Conservation (phyloP, 2,113 vertebrate genomes). For the Silurus asotus region DNA sequence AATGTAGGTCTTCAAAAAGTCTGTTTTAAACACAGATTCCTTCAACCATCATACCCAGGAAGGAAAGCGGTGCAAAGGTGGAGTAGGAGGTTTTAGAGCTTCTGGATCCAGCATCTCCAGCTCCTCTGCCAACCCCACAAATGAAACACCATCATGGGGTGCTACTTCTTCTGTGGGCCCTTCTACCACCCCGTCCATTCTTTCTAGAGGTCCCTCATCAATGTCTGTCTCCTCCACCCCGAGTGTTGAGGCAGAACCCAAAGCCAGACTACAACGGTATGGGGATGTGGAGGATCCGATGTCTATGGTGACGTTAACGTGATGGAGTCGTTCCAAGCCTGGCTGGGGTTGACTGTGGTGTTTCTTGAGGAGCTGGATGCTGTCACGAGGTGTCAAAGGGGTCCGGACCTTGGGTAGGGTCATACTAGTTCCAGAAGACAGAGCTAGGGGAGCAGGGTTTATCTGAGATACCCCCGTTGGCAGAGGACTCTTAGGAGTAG, state of each 20-base stretch:
- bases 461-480: conserved; percentile 56
- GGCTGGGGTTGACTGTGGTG: conserved; percentile 86
- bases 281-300: conserved; percentile 57
- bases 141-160: conserved; percentile 57
- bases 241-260: conserved; percentile 55
- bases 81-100: conserved; percentile 81
- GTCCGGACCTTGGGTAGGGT: conserved; percentile 83
- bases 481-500: conserved; percentile 62
- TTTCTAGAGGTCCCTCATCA: conserved; percentile 73
- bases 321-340: conserved; percentile 68
- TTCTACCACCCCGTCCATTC: conserved; percentile 78
- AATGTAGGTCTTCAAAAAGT: neutral
- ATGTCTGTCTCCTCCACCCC: conserved; percentile 84
- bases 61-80: conserved; percentile 84
- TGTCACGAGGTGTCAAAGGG: conserved; percentile 79
- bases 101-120: conserved; percentile 69
- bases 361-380: conserved; percentile 85
- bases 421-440: conserved; percentile 76
- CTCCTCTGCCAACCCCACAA: conserved; percentile 66
- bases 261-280: conserved; percentile 56
- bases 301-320: conserved; percentile 70
- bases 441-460: conserved; percentile 47
- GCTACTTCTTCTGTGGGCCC: conserved; percentile 56
- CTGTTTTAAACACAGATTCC: neutral
- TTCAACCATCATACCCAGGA: conserved; percentile 78